These are phyloP conservation scores for Mesoclemmys tuberculata DNA, from an alignment of 2,113 vertebrate genomes.

Conservation along the genomic window DNA sequence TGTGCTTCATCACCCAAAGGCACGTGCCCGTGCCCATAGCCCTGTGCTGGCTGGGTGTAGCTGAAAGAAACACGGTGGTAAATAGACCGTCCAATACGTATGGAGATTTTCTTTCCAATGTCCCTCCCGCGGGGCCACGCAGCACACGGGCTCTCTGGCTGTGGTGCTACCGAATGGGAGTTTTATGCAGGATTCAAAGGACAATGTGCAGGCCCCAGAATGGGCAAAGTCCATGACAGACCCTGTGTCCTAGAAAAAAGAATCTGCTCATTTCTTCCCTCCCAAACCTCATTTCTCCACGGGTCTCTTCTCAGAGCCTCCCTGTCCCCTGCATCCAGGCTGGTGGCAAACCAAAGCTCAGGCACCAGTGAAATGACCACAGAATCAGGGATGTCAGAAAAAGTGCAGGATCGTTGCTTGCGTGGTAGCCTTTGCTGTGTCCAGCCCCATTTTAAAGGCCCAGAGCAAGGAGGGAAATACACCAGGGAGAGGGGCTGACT, in stretches of 20 bases:
- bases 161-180: too few species aligned
- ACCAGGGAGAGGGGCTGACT: too few species aligned
- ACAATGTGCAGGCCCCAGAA: background rate
- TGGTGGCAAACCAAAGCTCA: too few species aligned
- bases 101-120: too few species aligned
- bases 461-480: too few species aligned
- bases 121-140: rapidly evolving
- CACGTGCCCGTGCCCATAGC: background rate
- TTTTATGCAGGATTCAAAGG: background rate
- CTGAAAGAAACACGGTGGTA: background rate
- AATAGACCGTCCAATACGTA: background rate
- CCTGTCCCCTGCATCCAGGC: background rate
- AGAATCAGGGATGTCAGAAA: too few species aligned
- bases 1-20: background rate
- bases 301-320: background rate
- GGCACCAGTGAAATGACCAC: too few species aligned
- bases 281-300: background rate
- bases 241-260: background rate
- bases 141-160: background rate
- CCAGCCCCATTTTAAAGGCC: too few species aligned
- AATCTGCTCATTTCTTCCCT: background rate
- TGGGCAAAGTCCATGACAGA: rapidly evolving
- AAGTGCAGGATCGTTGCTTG: too few species aligned
- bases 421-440: too few species aligned
- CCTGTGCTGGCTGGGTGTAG: background rate